These are phyloP conservation scores for Champsocephalus esox DNA, from an alignment of 2,797 vertebrate species.

Conservation along the genomic window DNA sequence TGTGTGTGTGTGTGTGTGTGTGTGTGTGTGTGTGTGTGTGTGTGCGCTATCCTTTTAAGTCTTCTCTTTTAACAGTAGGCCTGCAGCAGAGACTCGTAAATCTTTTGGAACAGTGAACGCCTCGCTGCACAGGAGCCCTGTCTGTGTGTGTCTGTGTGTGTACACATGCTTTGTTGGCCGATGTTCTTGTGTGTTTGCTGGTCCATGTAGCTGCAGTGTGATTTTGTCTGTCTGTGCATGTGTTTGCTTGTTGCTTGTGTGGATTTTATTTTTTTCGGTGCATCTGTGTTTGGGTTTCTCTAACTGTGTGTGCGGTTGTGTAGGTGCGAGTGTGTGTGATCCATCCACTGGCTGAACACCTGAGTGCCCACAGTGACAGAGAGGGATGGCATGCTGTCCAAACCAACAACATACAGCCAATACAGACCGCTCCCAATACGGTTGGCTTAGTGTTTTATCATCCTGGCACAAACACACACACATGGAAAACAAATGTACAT, in stretches of 20 bases:
- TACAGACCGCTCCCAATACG: slow-evolving; percentile 35
- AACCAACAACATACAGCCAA: slow-evolving; percentile 67
- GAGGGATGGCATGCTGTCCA: slow-evolving; percentile 66
- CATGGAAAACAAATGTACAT: slow-evolving; percentile 35
- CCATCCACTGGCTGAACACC: slow-evolving; percentile 65
- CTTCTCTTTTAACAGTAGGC: slow-evolving; percentile 46
- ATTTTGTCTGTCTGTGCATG: slow-evolving; percentile 36
- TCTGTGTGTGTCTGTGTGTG: slow-evolving; percentile 26
- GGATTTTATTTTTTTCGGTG: background rate
- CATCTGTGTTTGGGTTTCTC: background rate
- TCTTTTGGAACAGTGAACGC: slow-evolving; percentile 45
- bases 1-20: too few relatives aligned
- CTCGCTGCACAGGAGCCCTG: slow-evolving; percentile 46
- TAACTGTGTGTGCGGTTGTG: slow-evolving; percentile 25
- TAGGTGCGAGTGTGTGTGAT: slow-evolving; percentile 34
- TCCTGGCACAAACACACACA: slow-evolving; percentile 39
- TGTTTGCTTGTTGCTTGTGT: slow-evolving; percentile 40
- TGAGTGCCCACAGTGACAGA: slow-evolving; percentile 69
- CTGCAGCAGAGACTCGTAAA: slow-evolving; percentile 59
- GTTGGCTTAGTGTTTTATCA: slow-evolving; percentile 63
- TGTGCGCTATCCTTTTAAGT: slow-evolving; percentile 40
- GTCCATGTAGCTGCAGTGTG: slow-evolving; percentile 44
- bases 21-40: background rate
- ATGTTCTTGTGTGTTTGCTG: slow-evolving; percentile 47
- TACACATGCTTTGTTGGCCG: slow-evolving; percentile 41